These are phyloP conservation scores for Danio choprae DNA, from an alignment of 2,797 vertebrate species.

Conservation along the genomic window DNA sequence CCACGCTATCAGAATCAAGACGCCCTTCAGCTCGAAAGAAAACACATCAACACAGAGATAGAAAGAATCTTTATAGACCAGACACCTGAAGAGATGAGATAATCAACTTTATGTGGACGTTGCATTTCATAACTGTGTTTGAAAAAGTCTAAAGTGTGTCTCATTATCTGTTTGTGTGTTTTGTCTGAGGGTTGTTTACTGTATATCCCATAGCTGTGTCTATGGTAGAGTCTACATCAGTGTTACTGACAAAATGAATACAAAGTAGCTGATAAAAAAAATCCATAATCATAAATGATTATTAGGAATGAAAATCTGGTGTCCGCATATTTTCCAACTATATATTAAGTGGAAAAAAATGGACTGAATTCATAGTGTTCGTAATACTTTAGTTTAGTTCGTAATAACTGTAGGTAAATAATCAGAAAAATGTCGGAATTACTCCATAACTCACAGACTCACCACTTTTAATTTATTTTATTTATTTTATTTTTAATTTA, in stretches of 20 bases:
- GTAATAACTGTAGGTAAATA: background rate
- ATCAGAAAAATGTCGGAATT: background rate
- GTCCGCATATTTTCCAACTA: too few species aligned
- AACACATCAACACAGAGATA: background rate
- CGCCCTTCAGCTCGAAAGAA: slow-evolving; percentile 8
- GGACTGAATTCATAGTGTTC: too few species aligned
- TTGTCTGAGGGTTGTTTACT: background rate
- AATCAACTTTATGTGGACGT: background rate
- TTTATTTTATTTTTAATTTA: too few species aligned
- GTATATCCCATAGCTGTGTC: background rate
- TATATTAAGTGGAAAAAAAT: too few species aligned
- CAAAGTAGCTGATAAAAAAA: background rate
- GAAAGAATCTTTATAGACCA: background rate
- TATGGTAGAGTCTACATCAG: background rate
- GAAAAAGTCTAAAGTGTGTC: background rate
- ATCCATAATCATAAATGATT: background rate
- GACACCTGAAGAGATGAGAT: slow-evolving; percentile 17
- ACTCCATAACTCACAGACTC: background rate
- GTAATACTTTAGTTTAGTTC: background rate
- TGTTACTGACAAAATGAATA: background rate
- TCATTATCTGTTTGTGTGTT: background rate
- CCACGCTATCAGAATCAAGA: slow-evolving; percentile 6
- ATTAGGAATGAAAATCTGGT: background rate
- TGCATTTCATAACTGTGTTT: background rate
- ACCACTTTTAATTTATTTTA: too few species aligned